Percentiles rank a stretch among this genome's conserved stretches.
phyloP scores from a whole-genome alignment of 1,140 invertebrate species.

The Trichogramma pretiosum region DNA sequence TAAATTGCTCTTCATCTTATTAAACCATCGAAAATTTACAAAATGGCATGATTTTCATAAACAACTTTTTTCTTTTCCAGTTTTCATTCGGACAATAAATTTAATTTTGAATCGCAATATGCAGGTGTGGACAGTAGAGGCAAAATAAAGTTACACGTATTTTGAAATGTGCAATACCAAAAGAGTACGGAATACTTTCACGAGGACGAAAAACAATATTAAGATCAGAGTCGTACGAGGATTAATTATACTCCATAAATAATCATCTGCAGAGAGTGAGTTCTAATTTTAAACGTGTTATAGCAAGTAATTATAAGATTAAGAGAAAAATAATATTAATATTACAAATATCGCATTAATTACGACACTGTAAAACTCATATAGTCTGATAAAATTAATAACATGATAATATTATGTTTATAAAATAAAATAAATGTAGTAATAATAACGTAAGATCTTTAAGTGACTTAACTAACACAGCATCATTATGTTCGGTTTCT shows the following conservation, averaged over 20 bases:
- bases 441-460: conserved; percentile 42
- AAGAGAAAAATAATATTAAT: conserved; percentile 29
- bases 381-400: conserved; percentile 44
- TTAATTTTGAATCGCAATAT: conserved; percentile 15
- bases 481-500: conserved; percentile 38
- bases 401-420: conserved; percentile 40
- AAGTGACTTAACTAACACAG: conserved; percentile 48
- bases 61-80: background rate
- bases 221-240: conserved; percentile 25
- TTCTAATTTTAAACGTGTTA: conserved; percentile 35
- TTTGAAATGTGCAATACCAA: conserved; percentile 9
- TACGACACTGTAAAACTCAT: conserved; percentile 31
- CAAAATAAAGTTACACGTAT: conserved; percentile 20
- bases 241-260: conserved; percentile 2
- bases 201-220: conserved; percentile 4
- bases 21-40: conserved; percentile 2
- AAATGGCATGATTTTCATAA: conserved; percentile 1
- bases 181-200: background rate
- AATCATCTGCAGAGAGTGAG: conserved; percentile 20
- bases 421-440: conserved; percentile 45
- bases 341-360: too few species aligned
- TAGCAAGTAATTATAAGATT: conserved; percentile 32
- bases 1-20: background rate
- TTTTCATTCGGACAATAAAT: conserved; percentile 6
- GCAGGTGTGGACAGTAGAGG: conserved; percentile 18